Conservation (phyloP, 1,140 invertebrate genomes). For the Heliconius eleuchia region DNA sequence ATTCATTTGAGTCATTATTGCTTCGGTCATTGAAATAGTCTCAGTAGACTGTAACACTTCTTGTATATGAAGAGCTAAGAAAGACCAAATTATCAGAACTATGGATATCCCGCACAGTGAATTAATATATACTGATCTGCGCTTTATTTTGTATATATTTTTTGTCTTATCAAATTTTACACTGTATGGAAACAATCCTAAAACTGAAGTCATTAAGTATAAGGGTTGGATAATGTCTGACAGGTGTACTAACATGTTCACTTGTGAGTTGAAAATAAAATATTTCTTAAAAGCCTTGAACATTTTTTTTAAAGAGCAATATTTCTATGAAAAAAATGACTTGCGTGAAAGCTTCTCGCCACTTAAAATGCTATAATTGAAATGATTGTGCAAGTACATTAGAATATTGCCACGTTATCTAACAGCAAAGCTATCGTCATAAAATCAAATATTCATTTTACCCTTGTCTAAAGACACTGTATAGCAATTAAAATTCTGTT, state of each 20-base stretch:
- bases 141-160: conserved; percentile 43
- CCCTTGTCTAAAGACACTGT: conserved; percentile 22
- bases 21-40: conserved; percentile 46
- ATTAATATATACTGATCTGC: conserved; percentile 60
- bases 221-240: conserved; percentile 56
- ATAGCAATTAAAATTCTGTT: conserved; percentile 26
- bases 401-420: conserved; percentile 33
- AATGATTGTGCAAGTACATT: conserved; percentile 31
- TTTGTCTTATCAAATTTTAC: conserved; percentile 50
- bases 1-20: conserved; percentile 57
- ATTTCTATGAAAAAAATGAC: not conserved
- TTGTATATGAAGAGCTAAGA: conserved; percentile 48
- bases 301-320: conserved; percentile 27
- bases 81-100: conserved; percentile 44
- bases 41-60: conserved; percentile 47
- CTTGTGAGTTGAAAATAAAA: conserved; percentile 7
- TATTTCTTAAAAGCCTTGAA: conserved; percentile 16
- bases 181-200: conserved; percentile 60
- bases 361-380: conserved; percentile 14
- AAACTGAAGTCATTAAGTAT: conserved; percentile 47
- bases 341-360: conserved; percentile 13
- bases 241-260: conserved; percentile 13
- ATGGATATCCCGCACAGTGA: conserved; percentile 49
- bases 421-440: conserved; percentile 25
- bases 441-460: conserved; percentile 39